Evolutionary conservation across 2,113 vertebrate species (phyloP).

Genomic region (Anolis sagrei): DNA sequence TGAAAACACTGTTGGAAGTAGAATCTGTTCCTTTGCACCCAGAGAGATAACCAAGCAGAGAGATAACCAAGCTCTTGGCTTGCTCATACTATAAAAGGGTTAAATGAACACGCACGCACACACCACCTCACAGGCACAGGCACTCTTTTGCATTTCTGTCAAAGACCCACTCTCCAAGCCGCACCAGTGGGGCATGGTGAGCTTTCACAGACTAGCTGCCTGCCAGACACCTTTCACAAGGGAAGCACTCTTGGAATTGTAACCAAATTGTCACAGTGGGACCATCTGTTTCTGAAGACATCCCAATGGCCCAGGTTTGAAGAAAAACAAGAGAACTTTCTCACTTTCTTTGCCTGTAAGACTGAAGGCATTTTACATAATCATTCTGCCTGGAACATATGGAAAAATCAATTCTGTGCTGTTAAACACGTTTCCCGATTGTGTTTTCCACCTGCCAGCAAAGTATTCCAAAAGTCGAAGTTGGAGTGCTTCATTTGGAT

Average conservation of each 20-base stretch:
- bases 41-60: fast-evolving
- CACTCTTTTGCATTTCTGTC: conserved; percentile 53
- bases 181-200: conserved; percentile 41
- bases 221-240: conserved; percentile 28
- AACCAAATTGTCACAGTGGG: not conserved
- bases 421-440: conserved; percentile 50
- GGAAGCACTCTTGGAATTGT: not conserved
- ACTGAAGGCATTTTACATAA: conserved; percentile 18
- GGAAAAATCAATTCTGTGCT: conserved; percentile 59
- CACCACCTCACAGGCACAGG: conserved; percentile 53
- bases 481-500: conserved; percentile 29
- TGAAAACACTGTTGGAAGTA: not conserved
- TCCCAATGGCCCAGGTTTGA: not conserved
- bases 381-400: conserved; percentile 53
- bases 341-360: not conserved
- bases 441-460: conserved; percentile 60
- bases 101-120: conserved; percentile 65
- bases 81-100: conserved; percentile 52
- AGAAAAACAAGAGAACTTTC: not conserved
- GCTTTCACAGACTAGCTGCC: conserved; percentile 21
- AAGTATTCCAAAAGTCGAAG: conserved; percentile 51
- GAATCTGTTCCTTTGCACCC: not conserved
- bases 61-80: fast-evolving
- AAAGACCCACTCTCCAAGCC: conserved; percentile 58
- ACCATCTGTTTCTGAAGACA: fast-evolving